These are phyloP conservation scores for Clarias batrachus DNA, from an alignment of 2,113 vertebrate species.

Conservation along the genomic window DNA sequence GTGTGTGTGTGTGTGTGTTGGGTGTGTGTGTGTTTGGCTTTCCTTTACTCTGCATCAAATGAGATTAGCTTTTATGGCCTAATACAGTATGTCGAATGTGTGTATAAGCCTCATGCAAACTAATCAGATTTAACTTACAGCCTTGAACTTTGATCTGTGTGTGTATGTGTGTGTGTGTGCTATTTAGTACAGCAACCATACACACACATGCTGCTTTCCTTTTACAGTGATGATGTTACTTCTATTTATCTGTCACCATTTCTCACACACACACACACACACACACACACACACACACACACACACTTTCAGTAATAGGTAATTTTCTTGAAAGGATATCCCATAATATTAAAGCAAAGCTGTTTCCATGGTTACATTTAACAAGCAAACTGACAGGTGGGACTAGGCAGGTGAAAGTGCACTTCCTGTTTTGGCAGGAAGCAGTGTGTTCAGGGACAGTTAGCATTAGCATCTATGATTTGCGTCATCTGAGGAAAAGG, in stretches of 20 bases:
- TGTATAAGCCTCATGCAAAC: background rate
- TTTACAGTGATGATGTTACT: background rate
- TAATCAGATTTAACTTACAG: background rate
- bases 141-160: background rate
- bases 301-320: background rate
- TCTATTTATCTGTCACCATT: background rate
- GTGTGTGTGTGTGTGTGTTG: background rate
- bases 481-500: background rate
- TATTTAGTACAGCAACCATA: background rate
- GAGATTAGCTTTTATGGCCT: background rate
- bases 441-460: background rate
- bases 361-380: background rate
- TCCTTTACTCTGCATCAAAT: background rate
- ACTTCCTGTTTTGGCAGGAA: slow-evolving; percentile 24
- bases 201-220: background rate
- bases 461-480: background rate
- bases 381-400: background rate
- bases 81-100: background rate
- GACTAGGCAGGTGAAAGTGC: slow-evolving; percentile 3
- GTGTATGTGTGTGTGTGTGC: background rate
- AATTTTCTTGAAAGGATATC: background rate
- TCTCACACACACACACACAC: slow-evolving; percentile 1
- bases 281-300: background rate
- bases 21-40: background rate
- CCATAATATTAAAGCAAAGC: background rate